These are phyloP conservation scores for Eupithecia exiguata DNA, from an alignment of 2,888 invertebrate species.

Conservation along the genomic window DNA sequence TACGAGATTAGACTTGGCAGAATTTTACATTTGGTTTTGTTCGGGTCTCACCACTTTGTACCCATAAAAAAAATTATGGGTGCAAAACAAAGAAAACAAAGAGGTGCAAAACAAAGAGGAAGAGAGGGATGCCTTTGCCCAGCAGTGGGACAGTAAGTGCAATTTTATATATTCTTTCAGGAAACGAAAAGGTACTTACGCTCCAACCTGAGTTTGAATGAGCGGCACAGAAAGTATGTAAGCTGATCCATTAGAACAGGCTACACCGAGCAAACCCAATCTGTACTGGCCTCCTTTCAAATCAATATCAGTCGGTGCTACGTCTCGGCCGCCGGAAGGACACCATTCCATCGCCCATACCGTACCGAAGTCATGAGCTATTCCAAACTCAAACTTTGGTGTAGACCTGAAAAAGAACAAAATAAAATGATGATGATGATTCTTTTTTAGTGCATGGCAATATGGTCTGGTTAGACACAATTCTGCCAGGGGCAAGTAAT, in stretches of 20 bases:
- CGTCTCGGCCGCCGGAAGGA: slow-evolving; percentile 87
- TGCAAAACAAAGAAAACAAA: too few species aligned
- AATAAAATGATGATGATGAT: not conserved
- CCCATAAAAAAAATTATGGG: too few species aligned
- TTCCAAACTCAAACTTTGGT: slow-evolving; percentile 79
- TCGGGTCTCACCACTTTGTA: too few species aligned
- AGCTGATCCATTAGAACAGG: slow-evolving; percentile 86
- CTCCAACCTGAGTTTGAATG: slow-evolving; percentile 63
- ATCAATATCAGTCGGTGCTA: not conserved
- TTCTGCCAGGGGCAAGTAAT: too few species aligned
- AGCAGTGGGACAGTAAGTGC: too few species aligned
- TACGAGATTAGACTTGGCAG: too few species aligned
- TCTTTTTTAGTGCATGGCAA: too few species aligned
- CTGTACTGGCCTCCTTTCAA: slow-evolving; percentile 51
- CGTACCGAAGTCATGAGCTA: slow-evolving; percentile 86
- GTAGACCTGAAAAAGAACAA: slow-evolving; percentile 46
- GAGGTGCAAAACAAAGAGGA: too few species aligned
- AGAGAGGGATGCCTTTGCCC: too few species aligned
- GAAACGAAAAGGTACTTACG: slow-evolving; percentile 48
- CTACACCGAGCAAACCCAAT: slow-evolving; percentile 88
- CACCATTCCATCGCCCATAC: slow-evolving; percentile 90
- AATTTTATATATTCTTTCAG: too few species aligned
- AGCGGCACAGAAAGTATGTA: slow-evolving; percentile 85
- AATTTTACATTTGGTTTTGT: too few species aligned
- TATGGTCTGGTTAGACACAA: too few species aligned